These are phyloP conservation scores for Ptychadena robeensis DNA, from an alignment of 2,797 vertebrate species.

Conservation along the genomic window DNA sequence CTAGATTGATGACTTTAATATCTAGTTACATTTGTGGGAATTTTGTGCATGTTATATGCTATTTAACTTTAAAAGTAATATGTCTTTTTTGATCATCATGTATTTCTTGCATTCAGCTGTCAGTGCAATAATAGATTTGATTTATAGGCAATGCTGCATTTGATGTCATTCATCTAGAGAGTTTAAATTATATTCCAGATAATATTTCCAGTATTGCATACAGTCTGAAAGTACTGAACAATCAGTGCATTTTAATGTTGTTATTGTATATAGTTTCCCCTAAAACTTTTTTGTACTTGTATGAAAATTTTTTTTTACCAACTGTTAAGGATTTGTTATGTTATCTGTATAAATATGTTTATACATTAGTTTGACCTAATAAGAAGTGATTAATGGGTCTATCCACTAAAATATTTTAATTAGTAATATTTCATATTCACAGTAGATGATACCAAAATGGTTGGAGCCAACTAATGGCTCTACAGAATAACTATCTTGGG, in stretches of 20 bases:
- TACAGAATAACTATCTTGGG: too few species aligned
- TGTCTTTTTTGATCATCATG: slow-evolving; percentile 42
- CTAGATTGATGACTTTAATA: slow-evolving; percentile 41
- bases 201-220: slow-evolving; percentile 32
- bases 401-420: too few species aligned
- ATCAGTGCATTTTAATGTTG: slow-evolving; percentile 12
- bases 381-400: too few species aligned
- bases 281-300: too few species aligned
- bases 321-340: too few species aligned
- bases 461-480: too few species aligned
- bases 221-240: background rate
- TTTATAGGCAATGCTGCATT: slow-evolving; percentile 21
- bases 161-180: slow-evolving; percentile 33
- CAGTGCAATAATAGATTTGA: slow-evolving; percentile 28
- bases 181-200: slow-evolving; percentile 11
- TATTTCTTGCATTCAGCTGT: slow-evolving; percentile 31
- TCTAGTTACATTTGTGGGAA: slow-evolving; percentile 12
- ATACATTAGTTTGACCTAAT: too few species aligned
- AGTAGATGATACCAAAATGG: too few species aligned
- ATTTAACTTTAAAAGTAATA: slow-evolving; percentile 42
- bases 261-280: slow-evolving; percentile 12
- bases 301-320: too few species aligned
- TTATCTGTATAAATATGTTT: too few species aligned
- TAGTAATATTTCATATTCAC: too few species aligned
- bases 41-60: slow-evolving; percentile 26